A percentile compares a stretch with the other conserved stretches of the same genome.
phyloP scores from a whole-genome alignment of 2,113 vertebrate genomes.

The Mionectes macconnelli region DNA sequence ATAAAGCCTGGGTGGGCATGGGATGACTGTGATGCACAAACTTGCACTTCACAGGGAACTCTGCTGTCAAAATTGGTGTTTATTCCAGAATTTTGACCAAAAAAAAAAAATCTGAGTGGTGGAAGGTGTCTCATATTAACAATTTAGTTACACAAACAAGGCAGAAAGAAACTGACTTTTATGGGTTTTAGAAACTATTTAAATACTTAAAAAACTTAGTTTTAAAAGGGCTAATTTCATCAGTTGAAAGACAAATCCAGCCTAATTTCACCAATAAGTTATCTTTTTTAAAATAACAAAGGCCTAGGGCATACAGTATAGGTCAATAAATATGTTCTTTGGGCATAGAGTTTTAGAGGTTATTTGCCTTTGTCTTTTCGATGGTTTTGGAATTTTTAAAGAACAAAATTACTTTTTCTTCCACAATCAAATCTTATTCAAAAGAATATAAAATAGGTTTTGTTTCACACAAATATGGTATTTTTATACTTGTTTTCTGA shows the following conservation, averaged over 20 bases:
- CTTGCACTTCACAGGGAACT: background rate
- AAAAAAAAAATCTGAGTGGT: background rate
- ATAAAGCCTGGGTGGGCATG: background rate
- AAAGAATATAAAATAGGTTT: constrained; percentile 22
- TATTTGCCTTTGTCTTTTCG: constrained; percentile 33
- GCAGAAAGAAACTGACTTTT: constrained; percentile 10
- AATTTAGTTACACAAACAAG: background rate
- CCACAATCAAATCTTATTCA: background rate
- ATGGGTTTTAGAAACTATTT: constrained; percentile 18
- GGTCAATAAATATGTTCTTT: constrained; percentile 69
- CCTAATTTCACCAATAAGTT: constrained; percentile 29
- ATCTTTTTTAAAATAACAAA: background rate
- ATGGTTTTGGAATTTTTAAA: constrained; percentile 18
- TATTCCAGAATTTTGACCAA: background rate
- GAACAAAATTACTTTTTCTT: constrained; percentile 11
- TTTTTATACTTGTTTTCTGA: constrained; percentile 46
- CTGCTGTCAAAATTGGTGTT: background rate
- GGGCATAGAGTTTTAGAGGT: constrained; percentile 55
- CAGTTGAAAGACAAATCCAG: constrained; percentile 23
- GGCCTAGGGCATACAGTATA: constrained; percentile 50
- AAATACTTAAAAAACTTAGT: constrained; percentile 10
- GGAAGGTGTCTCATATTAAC: background rate
- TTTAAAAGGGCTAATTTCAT: constrained; percentile 62
- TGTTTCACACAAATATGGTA: constrained; percentile 15
- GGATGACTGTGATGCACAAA: background rate